Evolutionary conservation across 2,113 vertebrate species (phyloP).

Genomic region (Ornithorhynchus anatinus): DNA sequence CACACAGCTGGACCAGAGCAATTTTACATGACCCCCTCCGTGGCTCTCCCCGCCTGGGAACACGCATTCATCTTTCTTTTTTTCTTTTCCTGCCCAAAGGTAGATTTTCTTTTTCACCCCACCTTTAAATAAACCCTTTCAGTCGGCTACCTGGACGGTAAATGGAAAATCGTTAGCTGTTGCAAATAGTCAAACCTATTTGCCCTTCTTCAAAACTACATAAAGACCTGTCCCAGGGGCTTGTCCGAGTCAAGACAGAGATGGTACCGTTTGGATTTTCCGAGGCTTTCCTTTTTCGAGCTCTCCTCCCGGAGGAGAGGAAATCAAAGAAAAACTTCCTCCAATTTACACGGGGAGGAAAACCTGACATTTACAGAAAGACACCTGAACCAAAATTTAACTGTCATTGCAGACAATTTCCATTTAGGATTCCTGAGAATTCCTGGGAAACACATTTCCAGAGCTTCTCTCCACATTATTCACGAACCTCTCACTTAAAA

Average conservation of each 20-base stretch:
- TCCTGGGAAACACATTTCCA: slow-evolving; percentile 7
- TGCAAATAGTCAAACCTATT: background rate
- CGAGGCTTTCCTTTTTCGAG: background rate
- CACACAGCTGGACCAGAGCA: background rate
- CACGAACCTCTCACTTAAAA: too few relatives aligned
- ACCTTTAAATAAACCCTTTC: background rate
- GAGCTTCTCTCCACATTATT: background rate
- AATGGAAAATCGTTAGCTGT: background rate
- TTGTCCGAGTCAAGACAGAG: background rate
- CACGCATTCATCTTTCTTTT: background rate
- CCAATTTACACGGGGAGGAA: slow-evolving; percentile 1
- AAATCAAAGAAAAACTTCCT: background rate
- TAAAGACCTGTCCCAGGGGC: background rate
- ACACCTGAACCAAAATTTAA: background rate
- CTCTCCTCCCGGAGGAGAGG: background rate
- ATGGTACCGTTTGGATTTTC: background rate
- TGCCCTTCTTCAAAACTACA: background rate
- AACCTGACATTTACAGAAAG: background rate
- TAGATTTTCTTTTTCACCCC: background rate
- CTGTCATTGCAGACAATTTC: slow-evolving; percentile 2
- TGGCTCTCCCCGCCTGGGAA: background rate
- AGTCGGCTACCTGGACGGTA: background rate
- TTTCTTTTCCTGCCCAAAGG: background rate
- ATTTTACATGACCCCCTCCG: background rate
- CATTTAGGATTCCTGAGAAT: background rate